These are phyloP conservation scores for Bellardia bayeri DNA, from an alignment of 2,888 invertebrate genomes.

Conservation along the genomic window DNA sequence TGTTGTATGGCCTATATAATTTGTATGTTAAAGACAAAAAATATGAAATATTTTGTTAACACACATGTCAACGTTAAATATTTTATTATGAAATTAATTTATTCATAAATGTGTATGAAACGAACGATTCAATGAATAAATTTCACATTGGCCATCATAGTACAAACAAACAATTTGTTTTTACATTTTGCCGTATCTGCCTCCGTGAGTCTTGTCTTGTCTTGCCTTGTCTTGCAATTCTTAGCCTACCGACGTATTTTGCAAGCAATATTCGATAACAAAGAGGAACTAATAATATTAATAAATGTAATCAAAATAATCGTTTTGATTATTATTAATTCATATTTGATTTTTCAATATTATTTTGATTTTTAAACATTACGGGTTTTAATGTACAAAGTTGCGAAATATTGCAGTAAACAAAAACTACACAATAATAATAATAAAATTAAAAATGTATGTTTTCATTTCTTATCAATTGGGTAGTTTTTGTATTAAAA, in stretches of 20 bases:
- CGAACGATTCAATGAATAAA: constrained; percentile 1
- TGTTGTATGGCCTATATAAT: too few relatives aligned
- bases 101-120: constrained; percentile 7
- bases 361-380: neutral
- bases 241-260: too few relatives aligned
- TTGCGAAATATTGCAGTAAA: neutral
- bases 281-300: constrained; percentile 11
- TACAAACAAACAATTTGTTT: neutral
- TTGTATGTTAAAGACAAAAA: too few relatives aligned
- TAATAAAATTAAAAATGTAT: neutral
- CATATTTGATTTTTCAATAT: neutral
- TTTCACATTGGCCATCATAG: neutral
- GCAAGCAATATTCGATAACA: neutral
- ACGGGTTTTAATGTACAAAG: neutral
- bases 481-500: too few relatives aligned
- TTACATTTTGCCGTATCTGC: neutral
- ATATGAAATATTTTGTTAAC: neutral
- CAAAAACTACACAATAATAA: neutral
- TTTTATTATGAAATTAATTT: constrained; percentile 18
- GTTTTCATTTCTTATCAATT: too few relatives aligned
- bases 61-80: neutral
- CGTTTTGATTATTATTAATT: constrained; percentile 2
- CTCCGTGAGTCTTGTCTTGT: neutral
- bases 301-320: too few relatives aligned
- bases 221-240: too few relatives aligned